Evolutionary conservation across 2,888 invertebrate species (phyloP).

Genomic region (Timema cristinae): DNA sequence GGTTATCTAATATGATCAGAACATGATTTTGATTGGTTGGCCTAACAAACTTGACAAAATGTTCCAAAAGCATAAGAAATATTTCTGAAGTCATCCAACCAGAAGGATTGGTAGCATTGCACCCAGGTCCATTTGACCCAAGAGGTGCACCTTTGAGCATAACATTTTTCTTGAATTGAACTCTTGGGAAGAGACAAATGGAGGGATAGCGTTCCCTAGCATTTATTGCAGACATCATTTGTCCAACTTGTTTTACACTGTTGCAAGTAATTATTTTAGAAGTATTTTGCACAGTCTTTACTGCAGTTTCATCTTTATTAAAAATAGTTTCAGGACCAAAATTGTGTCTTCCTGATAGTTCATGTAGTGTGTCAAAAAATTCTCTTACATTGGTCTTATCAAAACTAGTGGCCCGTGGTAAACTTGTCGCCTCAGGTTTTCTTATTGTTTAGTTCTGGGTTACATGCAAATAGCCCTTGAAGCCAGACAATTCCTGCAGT

Average conservation of each 20-base stretch:
- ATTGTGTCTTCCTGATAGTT: not conserved
- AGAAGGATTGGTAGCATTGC: slow-evolving; percentile 1
- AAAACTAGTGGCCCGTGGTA: not conserved
- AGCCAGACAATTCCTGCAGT: not conserved
- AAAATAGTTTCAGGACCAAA: slow-evolving; percentile 2
- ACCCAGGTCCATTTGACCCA: not conserved
- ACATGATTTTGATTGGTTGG: not conserved
- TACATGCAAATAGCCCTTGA: not conserved
- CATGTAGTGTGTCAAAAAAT: not conserved
- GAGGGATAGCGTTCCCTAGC: slow-evolving; percentile 3
- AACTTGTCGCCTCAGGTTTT: slow-evolving; percentile 1
- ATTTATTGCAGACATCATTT: not conserved
- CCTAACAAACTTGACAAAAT: not conserved
- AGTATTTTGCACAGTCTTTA: slow-evolving; percentile 7
- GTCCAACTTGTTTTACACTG: not conserved
- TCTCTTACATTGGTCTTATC: not conserved
- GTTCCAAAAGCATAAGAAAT: not conserved
- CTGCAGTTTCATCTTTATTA: slow-evolving; percentile 2
- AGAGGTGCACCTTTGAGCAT: slow-evolving; percentile 8
- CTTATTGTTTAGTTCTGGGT: not conserved
- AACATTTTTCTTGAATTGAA: not conserved
- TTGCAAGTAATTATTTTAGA: not conserved
- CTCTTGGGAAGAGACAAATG: not conserved
- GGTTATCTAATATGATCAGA: slow-evolving; percentile 14
- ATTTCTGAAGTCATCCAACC: slow-evolving; percentile 15